A percentile compares a stretch with the other conserved stretches of the same genome.
Conservation (phyloP, 2,113 vertebrate species). For the Pelodiscus sinensis region DNA sequence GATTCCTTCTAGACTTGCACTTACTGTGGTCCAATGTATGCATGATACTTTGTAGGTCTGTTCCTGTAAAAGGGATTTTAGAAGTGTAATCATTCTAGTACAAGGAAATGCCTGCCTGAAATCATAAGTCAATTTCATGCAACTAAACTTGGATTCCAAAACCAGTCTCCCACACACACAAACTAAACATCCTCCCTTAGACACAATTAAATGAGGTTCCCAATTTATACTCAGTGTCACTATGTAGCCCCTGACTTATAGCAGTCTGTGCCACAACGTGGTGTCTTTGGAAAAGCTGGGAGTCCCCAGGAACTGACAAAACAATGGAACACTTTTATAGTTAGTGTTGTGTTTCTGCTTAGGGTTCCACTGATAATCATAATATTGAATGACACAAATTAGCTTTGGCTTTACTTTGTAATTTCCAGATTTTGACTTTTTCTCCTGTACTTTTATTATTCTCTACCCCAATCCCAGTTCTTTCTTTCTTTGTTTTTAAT, state of each 20-base stretch:
- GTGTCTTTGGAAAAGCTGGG: not conserved
- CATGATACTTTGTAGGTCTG: slow-evolving; percentile 15
- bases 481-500: not conserved
- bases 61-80: not conserved
- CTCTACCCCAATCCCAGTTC: not conserved
- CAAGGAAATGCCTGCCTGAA: slow-evolving; percentile 45
- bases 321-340: slow-evolving; percentile 45
- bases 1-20: not conserved
- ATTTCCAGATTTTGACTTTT: slow-evolving; percentile 51
- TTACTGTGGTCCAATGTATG: slow-evolving; percentile 16
- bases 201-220: slow-evolving; percentile 47
- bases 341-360: slow-evolving; percentile 47
- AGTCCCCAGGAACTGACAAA: slow-evolving; percentile 37
- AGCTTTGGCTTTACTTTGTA: slow-evolving; percentile 43
- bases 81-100: not conserved
- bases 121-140: slow-evolving; percentile 9
- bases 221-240: slow-evolving; percentile 48
- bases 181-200: slow-evolving; percentile 20
- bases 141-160: slow-evolving; percentile 62
- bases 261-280: not conserved
- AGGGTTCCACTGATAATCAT: slow-evolving; percentile 33
- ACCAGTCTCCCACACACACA: not conserved
- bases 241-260: not conserved
- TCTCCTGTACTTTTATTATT: slow-evolving; percentile 35
- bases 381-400: slow-evolving; percentile 44